Evolutionary conservation across 2,113 vertebrate species (phyloP).

Genomic region (Mesembrinibis cayennensis): DNA sequence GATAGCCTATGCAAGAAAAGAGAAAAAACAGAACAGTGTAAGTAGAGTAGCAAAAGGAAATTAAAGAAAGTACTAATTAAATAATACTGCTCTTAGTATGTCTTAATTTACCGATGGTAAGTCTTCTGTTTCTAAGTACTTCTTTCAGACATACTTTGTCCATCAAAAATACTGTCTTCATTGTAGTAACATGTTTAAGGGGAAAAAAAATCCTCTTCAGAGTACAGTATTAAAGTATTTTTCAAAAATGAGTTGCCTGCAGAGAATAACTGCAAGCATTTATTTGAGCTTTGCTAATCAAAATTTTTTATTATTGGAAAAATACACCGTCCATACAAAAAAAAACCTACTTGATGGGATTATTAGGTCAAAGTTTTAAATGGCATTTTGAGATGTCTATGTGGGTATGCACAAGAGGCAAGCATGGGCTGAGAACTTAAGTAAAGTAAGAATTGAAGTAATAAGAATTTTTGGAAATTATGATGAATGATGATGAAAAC

Average conservation of each 20-base stretch:
- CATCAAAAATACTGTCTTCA: not conserved
- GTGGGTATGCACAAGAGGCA: not conserved
- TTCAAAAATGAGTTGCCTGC: not conserved
- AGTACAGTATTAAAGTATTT: not conserved
- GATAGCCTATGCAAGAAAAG: constrained; percentile 82
- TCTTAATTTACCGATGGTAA: not conserved
- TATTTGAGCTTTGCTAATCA: not conserved
- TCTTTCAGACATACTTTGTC: not conserved
- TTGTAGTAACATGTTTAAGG: not conserved
- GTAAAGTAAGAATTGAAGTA: not conserved
- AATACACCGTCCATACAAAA: not conserved
- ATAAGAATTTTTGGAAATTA: not conserved
- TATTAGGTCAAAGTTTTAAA: not conserved
- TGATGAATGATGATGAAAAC: not conserved
- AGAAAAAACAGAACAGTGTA: not conserved
- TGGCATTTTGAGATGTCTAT: not conserved
- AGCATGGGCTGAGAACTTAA: not conserved
- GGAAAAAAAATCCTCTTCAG: not conserved
- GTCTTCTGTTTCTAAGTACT: not conserved
- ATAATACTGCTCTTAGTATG: not conserved
- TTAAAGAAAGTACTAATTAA: not conserved
- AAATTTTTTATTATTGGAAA: not conserved
- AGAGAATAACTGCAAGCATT: not conserved
- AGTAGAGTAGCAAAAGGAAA: not conserved
- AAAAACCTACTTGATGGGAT: not conserved